Conservation (phyloP, 2,888 invertebrate genomes). For the Conistra vaccinii region DNA sequence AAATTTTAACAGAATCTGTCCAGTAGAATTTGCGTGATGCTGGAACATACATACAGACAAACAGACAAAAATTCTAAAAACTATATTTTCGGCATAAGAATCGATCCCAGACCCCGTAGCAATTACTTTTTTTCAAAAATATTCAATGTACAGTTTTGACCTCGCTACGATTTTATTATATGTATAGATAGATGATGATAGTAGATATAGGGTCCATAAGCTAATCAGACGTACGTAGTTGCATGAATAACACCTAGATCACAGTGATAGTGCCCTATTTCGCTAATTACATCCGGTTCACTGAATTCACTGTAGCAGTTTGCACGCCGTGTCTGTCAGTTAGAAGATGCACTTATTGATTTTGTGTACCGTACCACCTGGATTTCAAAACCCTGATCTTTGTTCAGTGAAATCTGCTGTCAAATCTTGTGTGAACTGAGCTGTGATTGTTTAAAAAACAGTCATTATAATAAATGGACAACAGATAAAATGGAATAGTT, state of each 20-base stretch:
- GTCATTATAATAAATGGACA: neutral
- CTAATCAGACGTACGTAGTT: slow-evolving; percentile 1
- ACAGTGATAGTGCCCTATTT: slow-evolving; percentile 34
- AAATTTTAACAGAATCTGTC: too few relatives aligned
- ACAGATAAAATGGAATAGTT: too few relatives aligned
- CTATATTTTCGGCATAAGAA: too few relatives aligned
- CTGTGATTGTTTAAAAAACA: neutral
- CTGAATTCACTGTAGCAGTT: slow-evolving; percentile 17
- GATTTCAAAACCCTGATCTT: neutral
- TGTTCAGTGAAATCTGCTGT: neutral
- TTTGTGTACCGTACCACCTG: neutral
- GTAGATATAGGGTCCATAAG: neutral
- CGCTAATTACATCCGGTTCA: slow-evolving; percentile 40
- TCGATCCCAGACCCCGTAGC: too few relatives aligned
- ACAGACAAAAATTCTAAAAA: too few relatives aligned
- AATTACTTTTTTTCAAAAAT: too few relatives aligned
- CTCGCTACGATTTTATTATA: too few relatives aligned
- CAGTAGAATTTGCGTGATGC: too few relatives aligned
- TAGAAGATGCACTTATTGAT: slow-evolving; percentile 7
- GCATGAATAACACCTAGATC: slow-evolving; percentile 1
- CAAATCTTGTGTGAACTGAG: neutral
- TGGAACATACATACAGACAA: too few relatives aligned
- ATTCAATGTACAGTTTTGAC: too few relatives aligned
- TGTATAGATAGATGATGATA: too few relatives aligned
- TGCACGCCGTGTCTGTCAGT: slow-evolving; percentile 3